Evolutionary conservation across 2,113 vertebrate genomes (phyloP).

Genomic region (Thinocorus orbignyianus): DNA sequence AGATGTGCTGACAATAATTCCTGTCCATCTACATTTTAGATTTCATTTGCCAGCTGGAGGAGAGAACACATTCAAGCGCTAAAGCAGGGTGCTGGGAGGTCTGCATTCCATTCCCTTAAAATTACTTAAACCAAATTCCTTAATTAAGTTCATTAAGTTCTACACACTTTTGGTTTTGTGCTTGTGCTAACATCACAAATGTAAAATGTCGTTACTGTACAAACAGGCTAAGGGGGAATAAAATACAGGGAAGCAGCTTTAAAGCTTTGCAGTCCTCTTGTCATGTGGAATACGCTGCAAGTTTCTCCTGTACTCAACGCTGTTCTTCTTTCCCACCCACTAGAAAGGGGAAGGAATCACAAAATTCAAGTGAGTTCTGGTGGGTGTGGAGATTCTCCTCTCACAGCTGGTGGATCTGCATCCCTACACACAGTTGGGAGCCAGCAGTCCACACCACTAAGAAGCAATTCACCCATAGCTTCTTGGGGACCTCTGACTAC

Average conservation of each 20-base stretch:
- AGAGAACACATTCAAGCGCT: neutral
- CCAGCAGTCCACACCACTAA: neutral
- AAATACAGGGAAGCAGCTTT: neutral
- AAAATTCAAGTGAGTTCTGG: neutral
- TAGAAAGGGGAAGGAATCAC: neutral
- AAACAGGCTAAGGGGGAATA: neutral
- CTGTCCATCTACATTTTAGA: neutral
- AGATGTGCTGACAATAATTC: neutral
- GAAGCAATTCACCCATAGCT: neutral
- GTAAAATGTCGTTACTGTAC: neutral
- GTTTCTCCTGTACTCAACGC: neutral
- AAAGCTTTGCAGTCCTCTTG: neutral
- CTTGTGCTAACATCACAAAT: neutral
- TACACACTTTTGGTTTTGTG: neutral
- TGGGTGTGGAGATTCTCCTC: neutral
- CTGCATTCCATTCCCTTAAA: constrained; percentile 2
- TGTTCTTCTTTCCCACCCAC: neutral
- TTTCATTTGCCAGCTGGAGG: neutral
- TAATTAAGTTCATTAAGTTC: neutral
- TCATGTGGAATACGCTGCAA: neutral
- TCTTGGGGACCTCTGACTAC: neutral
- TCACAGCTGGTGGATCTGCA: neutral
- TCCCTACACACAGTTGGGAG: neutral
- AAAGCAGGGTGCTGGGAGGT: neutral
- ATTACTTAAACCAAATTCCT: constrained; percentile 11